Conservation (phyloP, 2,797 vertebrate genomes). For the Protosalanx chinensis region DNA sequence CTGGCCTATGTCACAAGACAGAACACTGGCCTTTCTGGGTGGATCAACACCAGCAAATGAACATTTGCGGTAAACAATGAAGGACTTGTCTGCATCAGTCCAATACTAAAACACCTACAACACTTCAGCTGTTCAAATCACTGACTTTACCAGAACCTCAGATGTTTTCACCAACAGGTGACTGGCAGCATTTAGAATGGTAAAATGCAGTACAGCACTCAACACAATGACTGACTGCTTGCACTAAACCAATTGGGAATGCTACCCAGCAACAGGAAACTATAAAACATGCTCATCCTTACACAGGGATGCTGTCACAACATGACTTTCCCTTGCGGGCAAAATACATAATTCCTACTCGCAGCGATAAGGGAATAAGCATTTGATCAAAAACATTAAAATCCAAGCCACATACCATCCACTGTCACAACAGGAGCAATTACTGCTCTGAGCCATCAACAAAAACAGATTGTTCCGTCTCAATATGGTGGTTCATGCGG, state of each 20-base stretch:
- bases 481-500: not conserved
- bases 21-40: constrained; percentile 3
- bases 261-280: not conserved
- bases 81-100: not conserved
- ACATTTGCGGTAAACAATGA: constrained; percentile 8
- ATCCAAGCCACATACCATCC: not conserved
- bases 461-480: not conserved
- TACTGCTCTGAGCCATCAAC: not conserved
- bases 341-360: no score
- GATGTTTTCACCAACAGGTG: constrained; percentile 18
- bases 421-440: not conserved
- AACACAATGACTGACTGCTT: not conserved
- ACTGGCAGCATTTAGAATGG: not conserved
- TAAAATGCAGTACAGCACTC: not conserved
- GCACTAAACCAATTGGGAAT: not conserved
- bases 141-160: constrained; percentile 2
- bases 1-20: constrained; percentile 10
- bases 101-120: not conserved
- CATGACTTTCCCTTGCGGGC: not conserved
- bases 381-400: not conserved
- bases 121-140: not conserved
- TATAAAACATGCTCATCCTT: not conserved
- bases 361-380: no score
- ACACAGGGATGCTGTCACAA: not conserved
- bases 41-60: constrained; percentile 14